Evolutionary conservation across 2,113 vertebrate species (phyloP).

Genomic region (Oceanodroma tethys): DNA sequence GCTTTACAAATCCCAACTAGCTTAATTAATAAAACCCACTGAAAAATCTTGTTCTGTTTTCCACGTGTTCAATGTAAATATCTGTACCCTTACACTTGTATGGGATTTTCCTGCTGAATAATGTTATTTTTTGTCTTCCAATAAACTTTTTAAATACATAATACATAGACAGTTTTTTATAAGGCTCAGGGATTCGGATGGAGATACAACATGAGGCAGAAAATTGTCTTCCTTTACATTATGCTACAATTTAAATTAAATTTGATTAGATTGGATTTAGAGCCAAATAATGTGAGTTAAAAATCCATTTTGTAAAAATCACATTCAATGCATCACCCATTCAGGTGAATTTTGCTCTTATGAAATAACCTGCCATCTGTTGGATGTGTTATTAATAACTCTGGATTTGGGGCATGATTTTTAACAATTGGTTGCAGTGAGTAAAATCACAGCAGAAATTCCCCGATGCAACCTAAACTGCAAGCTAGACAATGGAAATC

Average conservation of each 20-base stretch:
- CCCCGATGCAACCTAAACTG: conserved; percentile 9
- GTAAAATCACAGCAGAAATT: conserved; percentile 44
- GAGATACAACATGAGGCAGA: conserved; percentile 7
- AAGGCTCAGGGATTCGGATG: not conserved
- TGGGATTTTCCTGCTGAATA: not conserved
- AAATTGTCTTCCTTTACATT: conserved; percentile 35
- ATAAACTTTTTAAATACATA: not conserved
- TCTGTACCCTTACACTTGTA: not conserved
- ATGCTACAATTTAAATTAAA: conserved; percentile 31
- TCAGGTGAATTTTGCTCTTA: conserved; percentile 51
- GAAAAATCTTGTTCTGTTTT: not conserved
- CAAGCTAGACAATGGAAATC: conserved; percentile 38
- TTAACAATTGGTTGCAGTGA: conserved; percentile 45
- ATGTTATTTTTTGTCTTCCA: not conserved
- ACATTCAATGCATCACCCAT: conserved; percentile 39
- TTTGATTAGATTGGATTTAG: conserved; percentile 49
- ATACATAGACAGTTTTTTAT: not conserved
- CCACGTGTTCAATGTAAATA: not conserved
- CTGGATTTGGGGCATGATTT: conserved; percentile 55
- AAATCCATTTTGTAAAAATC: conserved; percentile 43
- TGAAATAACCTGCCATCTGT: conserved; percentile 62
- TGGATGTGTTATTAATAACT: conserved; percentile 44
- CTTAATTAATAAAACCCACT: not conserved
- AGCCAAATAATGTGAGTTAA: conserved; percentile 27
- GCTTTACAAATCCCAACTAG: not conserved